Evolutionary conservation across 2,888 invertebrate genomes (phyloP).

Genomic region (Conistra vaccinii): DNA sequence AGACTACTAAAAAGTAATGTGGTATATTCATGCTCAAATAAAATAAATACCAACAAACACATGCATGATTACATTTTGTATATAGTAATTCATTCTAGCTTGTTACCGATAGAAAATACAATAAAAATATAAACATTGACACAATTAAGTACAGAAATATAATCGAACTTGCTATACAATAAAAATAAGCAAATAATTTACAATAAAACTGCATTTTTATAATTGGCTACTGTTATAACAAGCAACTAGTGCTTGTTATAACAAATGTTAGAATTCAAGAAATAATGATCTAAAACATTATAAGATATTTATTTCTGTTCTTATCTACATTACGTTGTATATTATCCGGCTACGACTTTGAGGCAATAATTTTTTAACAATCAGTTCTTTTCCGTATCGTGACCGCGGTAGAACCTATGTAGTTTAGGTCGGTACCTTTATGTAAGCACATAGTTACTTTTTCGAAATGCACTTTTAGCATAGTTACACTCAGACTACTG

Average conservation of each 20-base stretch:
- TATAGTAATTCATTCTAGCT: background rate
- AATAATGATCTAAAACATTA: slow-evolving; percentile 21
- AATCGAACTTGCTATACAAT: slow-evolving; percentile 16
- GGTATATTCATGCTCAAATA: background rate
- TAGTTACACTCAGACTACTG: background rate
- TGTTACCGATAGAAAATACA: slow-evolving; percentile 21
- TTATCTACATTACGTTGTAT: background rate
- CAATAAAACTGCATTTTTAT: slow-evolving; percentile 29
- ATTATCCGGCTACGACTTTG: background rate
- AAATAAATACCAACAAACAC: background rate
- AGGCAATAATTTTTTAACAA: background rate
- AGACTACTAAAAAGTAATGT: background rate
- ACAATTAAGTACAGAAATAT: slow-evolving; percentile 32
- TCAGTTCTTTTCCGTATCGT: background rate
- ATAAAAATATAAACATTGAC: slow-evolving; percentile 29
- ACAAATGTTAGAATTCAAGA: slow-evolving; percentile 1
- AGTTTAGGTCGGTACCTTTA: background rate
- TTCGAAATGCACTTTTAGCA: background rate
- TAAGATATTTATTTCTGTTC: slow-evolving; percentile 3
- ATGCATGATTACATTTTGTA: background rate
- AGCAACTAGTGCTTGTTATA: slow-evolving; percentile 33
- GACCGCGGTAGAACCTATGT: background rate
- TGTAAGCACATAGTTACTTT: background rate
- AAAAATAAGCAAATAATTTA: slow-evolving; percentile 15
- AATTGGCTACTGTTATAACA: slow-evolving; percentile 41